Base-by-base conservation (phyloP, 1,140 invertebrate genomes). In the Drosophila kepulauana region DNA sequence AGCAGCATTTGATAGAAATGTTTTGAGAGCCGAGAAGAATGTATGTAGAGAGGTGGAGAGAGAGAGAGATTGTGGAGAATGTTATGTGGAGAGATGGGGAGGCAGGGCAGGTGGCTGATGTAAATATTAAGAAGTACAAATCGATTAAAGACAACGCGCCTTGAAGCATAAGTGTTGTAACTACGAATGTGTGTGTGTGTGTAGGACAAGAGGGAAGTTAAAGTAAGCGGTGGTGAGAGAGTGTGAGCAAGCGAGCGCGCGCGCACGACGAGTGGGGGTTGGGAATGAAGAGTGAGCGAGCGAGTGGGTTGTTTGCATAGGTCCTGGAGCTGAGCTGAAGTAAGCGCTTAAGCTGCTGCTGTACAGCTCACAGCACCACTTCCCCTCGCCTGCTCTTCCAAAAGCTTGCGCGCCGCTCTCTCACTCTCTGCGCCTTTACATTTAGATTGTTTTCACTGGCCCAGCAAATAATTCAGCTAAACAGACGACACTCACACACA, bases 61-160 rank as follows among this genome's bases (percentile, higher is more conserved):
- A 54, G 33, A 67, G 71, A 64, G 71, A 13, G 10, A 35, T 49
- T 48, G 46, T 25, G 25, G 30, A 8, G 11, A 35, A 43, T 43
- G 41, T 13, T 3, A 52, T 51, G 46, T 56, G 30, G 5, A 74
- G 25, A 20, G 54, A 20, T n/a, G 54, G 43, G 33, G 15, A 28
- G 61, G 66, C 30, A n/a, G 51, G 63, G 59, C 38, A 58, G 45
- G 46, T 63, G 66, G 52, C 48, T 78, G 74, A 78, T 88, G 85
- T 89, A 85, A 89, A 90, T 89, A 85, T 89, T 72, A 88, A 88
- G 78, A 89, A 85, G 81, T 90, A 90, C 81, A 90, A 89, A 89
- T 89, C 85, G 85, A 88, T 88, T 88, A 88, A 88, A 88, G 85
- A 79, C 85, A 88, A 72, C 81, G 72, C 76, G 61, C 64, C 65